Percentiles rank a stretch among this genome's conserved stretches.
Evolutionary conservation across 1,140 invertebrate species (phyloP).

Genomic region (Chymomyza costata): DNA sequence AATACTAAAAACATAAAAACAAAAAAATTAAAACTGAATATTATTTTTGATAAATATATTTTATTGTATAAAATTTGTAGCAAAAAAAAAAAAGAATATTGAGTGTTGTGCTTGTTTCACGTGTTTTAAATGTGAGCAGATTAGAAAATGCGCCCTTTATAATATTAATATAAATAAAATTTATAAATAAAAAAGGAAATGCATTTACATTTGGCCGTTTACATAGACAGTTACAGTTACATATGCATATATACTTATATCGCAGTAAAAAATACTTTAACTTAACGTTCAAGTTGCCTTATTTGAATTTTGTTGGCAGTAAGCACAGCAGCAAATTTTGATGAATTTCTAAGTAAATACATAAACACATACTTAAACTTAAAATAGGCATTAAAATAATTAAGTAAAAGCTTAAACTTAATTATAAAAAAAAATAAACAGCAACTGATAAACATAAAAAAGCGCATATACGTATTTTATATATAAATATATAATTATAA

Average conservation of each 20-base stretch:
- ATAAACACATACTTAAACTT: neutral
- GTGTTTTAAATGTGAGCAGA: constrained; percentile 31
- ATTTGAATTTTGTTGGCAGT: constrained; percentile 70
- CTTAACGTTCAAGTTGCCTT: constrained; percentile 73
- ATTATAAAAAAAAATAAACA: neutral
- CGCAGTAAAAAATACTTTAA: no score
- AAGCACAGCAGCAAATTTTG: constrained; percentile 23
- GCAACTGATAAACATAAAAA: constrained; percentile 12
- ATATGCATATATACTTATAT: constrained; percentile 17
- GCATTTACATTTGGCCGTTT: constrained; percentile 49
- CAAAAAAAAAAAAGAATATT: constrained; percentile 15
- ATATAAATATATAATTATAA: constrained; percentile 60
- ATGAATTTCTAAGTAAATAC: constrained; percentile 7
- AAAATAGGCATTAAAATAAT: neutral
- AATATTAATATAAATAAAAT: constrained; percentile 17
- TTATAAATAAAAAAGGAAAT: constrained; percentile 34
- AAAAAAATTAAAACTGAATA: constrained; percentile 36
- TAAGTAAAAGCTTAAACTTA: neutral
- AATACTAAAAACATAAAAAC: constrained; percentile 23
- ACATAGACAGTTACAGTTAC: constrained; percentile 23
- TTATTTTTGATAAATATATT: constrained; percentile 71
- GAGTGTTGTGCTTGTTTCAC: constrained; percentile 5
- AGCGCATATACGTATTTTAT: constrained; percentile 59
- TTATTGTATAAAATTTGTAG: constrained; percentile 33
- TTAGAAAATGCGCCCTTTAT: constrained; percentile 16